Base-by-base conservation (phyloP, 1,140 invertebrate species). In the Drosophila murphyi region DNA sequence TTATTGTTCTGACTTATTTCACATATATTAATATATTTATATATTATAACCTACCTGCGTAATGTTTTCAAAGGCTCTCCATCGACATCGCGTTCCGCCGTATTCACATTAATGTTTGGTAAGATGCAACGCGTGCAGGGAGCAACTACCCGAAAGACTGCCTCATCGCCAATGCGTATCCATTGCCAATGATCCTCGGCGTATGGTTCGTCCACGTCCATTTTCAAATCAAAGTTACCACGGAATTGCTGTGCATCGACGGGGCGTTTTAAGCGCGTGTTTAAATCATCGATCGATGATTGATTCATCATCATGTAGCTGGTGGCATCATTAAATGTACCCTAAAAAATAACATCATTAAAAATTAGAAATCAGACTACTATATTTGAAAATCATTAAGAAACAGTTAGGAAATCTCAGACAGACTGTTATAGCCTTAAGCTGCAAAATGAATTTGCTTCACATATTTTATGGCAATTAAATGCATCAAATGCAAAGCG, bases 61-160 rank as follows among this genome's bases (percentile, higher is more conserved):
- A 95, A 81, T 3, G 94, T 94, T 62, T 94, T 95, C 0, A 95
- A 72, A 2, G 95, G 95, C 57, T 95, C 94, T 0, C 92, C 78
- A 35, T 94, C 93, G 0, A 89, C 55, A 82, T 94, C 85, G 51
- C 94, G 94, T 32, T 85, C 72, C 0, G 93, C 94, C 0, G 93
- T 94, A 45, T 94, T 93, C 3, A 94, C 93, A 93, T 95, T 92
- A 2, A 95, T 92, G 4, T 94, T 95, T 0, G 94, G 94, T 0
- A 95, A 89, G 20, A 95, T 93, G 78, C 95, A 95, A 35, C 93
- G 91, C 4, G 73, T 90, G 60, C 85, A 94, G 0, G 92, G 93
- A 34, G 93, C 93, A 7, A 93, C 85, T 39, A 83, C 76, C 2
- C 93, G 81, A 34, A 94, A 93, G 2, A 92, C 73, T 3, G 80